Percentiles rank a stretch among this genome's conserved stretches.
phyloP scores from a whole-genome alignment of 2,113 vertebrate genomes.

The Cichladusa arquata region DNA sequence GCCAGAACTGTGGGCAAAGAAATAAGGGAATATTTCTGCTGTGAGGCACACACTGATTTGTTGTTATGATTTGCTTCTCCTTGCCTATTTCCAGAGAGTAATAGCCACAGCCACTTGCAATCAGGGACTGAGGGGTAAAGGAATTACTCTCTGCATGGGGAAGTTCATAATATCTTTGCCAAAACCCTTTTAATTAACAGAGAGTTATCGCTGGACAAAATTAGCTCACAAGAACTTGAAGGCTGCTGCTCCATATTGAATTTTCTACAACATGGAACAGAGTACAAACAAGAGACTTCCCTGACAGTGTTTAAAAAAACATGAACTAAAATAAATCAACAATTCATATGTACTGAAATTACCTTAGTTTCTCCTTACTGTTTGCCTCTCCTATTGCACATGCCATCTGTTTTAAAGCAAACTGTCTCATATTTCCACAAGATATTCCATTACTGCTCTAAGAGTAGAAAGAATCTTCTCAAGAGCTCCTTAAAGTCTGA shows the following conservation, averaged over 20 bases:
- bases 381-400: background rate
- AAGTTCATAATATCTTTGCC: background rate
- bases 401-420: background rate
- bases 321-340: background rate
- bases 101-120: background rate
- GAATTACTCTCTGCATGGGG: background rate
- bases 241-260: background rate
- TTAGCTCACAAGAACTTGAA: background rate
- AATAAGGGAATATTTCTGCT: background rate
- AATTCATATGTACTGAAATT: background rate
- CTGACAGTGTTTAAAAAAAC: background rate
- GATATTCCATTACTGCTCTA: background rate
- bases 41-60: background rate
- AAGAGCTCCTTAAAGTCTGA: background rate
- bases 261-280: background rate
- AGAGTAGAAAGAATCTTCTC: background rate
- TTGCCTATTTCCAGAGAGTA: background rate
- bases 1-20: background rate
- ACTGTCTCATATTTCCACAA: background rate
- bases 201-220: background rate
- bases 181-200: background rate
- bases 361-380: background rate
- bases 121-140: background rate
- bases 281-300: background rate
- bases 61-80: background rate